Evolutionary conservation across 2,888 invertebrate genomes (phyloP).

Genomic region (Lapara coniferarum): DNA sequence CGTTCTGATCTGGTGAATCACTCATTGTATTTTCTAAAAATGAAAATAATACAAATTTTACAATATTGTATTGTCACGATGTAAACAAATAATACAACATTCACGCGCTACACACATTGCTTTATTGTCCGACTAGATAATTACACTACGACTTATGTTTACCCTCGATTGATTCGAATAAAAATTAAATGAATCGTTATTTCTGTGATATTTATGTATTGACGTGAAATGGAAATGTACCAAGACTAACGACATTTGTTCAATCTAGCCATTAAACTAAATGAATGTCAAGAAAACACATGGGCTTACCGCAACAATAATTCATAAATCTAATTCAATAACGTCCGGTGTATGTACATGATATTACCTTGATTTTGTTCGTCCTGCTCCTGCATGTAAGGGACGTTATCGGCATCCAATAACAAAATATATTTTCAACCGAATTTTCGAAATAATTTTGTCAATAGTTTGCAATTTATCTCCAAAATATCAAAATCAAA

Average conservation of each 20-base stretch:
- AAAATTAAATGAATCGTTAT: background rate
- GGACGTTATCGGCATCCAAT: slow-evolving; percentile 18
- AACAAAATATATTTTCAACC: background rate
- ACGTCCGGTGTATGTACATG: slow-evolving; percentile 5
- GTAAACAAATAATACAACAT: background rate
- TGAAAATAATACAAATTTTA: background rate
- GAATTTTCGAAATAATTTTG: background rate
- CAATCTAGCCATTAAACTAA: background rate
- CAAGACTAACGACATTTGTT: background rate
- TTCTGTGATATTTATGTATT: background rate
- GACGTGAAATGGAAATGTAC: background rate
- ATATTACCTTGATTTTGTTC: slow-evolving; percentile 20
- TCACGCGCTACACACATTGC: background rate
- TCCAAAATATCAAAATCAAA: background rate
- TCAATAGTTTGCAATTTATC: background rate
- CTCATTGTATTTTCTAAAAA: slow-evolving; percentile 60
- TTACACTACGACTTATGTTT: slow-evolving; percentile 3
- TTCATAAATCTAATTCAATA: slow-evolving; percentile 14
- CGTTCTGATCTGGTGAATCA: slow-evolving; percentile 73
- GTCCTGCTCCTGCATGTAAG: slow-evolving; percentile 29
- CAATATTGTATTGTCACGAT: too few relatives aligned
- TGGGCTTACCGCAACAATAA: slow-evolving; percentile 5
- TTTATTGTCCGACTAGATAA: background rate
- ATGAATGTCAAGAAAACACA: slow-evolving; percentile 19
- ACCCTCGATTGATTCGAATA: background rate